Evolutionary conservation across 2,797 vertebrate genomes (phyloP), one percentile per base, ranked within the genome.

Genomic region (Pogonophryne albipinna): DNA sequence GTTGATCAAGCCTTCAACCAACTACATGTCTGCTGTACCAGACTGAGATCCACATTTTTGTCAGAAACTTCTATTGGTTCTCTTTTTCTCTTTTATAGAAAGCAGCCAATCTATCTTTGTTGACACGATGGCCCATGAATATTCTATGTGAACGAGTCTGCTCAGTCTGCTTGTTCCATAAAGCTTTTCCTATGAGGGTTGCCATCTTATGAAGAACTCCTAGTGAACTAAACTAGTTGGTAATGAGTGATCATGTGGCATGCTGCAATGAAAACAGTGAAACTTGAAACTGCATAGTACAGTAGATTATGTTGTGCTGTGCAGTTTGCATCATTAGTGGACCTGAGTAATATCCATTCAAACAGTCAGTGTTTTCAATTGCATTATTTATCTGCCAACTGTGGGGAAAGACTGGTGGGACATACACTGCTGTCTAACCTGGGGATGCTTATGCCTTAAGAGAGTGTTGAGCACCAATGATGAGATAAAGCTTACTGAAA

Each of bases 81-180:
- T 41, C 34, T 2, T 14, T 55, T 38, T 56, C 3, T 66, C 4
- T 34, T 45, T 27, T 27, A 67, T 41, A 65, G 58, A 58, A 45
- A 66, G 45, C 58, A 57, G 47, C n/a, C 42, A 49, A 3, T 74
- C 15, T 69, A 2, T 16, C 52, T 84, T 45, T 75, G 19, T 78
- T 65, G 59, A 53, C 66, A 77, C 11, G 20, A 55, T 53, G 47
- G 38, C 3, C 31, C 9, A 64, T 85, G 58, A 75, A 80, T 79
- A 74, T 85, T 85, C 66, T n/a, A 42, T 81, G 45, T 57, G 53
- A 68, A 72, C 1, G 3, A 55, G 44, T 59, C 83, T 72, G n/a
- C 57, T 76, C 55, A 16, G 6, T 44, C 42, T 62, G 15, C 66
- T 59, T 1, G 6, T 55, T 76, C 31, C 49, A 49, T 71, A 20